phyloP scores from a whole-genome alignment of 2,113 vertebrate species.

The Osmerus mordax region DNA sequence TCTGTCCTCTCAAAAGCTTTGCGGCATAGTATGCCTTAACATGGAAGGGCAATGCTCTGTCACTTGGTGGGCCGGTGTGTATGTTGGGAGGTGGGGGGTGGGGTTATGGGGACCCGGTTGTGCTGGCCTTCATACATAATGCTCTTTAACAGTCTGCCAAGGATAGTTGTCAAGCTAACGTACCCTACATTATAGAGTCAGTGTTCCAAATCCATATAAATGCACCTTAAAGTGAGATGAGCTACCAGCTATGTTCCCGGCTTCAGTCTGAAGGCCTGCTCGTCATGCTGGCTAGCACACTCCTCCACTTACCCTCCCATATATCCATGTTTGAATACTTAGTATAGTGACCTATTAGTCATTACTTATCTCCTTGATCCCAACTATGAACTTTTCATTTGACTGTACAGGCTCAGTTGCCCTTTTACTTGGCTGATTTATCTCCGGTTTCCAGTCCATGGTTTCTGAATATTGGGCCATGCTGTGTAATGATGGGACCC shows the following conservation, averaged over 20 bases:
- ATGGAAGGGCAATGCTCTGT: conserved; percentile 53
- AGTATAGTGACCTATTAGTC: neutral
- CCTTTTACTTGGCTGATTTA: neutral
- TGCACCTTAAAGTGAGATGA: neutral
- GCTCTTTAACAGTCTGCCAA: conserved; percentile 33
- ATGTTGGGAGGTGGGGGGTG: neutral
- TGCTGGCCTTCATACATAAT: conserved; percentile 34
- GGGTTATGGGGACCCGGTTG: neutral
- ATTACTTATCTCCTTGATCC: neutral
- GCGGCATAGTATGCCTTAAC: conserved; percentile 47
- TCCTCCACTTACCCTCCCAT: neutral
- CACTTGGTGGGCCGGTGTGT: conserved; percentile 16
- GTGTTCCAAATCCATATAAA: conserved; percentile 28
- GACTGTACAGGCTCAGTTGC: neutral
- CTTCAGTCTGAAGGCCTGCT: too few relatives aligned
- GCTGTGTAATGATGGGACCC: neutral
- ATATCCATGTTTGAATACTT: neutral
- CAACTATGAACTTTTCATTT: neutral
- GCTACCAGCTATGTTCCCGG: too few relatives aligned
- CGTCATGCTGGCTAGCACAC: neutral
- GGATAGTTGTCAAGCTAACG: conserved; percentile 21
- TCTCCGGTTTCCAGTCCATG: neutral
- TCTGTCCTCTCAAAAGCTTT: conserved; percentile 48
- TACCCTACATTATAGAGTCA: conserved; percentile 18
- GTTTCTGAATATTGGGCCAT: neutral